Conservation (phyloP, 1,140 invertebrate genomes). For the Drosophila teissieri region DNA sequence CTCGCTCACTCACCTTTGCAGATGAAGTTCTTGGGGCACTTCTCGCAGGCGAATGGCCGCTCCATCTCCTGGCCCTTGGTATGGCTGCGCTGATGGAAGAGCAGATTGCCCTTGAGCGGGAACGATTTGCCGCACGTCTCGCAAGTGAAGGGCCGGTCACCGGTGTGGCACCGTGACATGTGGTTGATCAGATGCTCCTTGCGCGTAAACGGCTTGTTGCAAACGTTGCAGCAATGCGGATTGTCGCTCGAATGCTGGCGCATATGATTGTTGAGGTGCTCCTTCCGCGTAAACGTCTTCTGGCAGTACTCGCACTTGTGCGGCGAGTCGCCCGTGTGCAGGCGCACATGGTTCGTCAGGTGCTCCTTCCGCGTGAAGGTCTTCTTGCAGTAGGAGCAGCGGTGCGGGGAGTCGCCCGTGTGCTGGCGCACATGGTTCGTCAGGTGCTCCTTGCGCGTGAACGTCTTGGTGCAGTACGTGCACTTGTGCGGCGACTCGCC, state of each 20-base stretch:
- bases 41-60: slow-evolving; percentile 96
- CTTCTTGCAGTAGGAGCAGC: slow-evolving; percentile 91
- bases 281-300: slow-evolving; percentile 93
- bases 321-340: slow-evolving; percentile 91
- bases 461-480: slow-evolving; percentile 92
- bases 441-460: slow-evolving; percentile 90
- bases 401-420: slow-evolving; percentile 91
- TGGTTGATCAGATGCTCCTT: slow-evolving; percentile 92
- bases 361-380: slow-evolving; percentile 94
- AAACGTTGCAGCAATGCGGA: slow-evolving; percentile 92
- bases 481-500: slow-evolving; percentile 92
- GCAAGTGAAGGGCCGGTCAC: slow-evolving; percentile 92
- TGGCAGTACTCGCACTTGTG: slow-evolving; percentile 93
- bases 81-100: slow-evolving; percentile 98
- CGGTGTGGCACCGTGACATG: slow-evolving; percentile 93
- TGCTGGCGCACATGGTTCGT: slow-evolving; percentile 90
- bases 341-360: slow-evolving; percentile 93
- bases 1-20: slow-evolving; percentile 90
- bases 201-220: slow-evolving; percentile 93
- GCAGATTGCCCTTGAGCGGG: slow-evolving; percentile 93
- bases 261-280: slow-evolving; percentile 92
- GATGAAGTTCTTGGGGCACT: slow-evolving; percentile 98
- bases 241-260: slow-evolving; percentile 90
- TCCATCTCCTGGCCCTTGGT: slow-evolving; percentile 93
- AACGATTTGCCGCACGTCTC: slow-evolving; percentile 94